phyloP scores from a whole-genome alignment of 2,113 vertebrate genomes.

The Nanorana parkeri region DNA sequence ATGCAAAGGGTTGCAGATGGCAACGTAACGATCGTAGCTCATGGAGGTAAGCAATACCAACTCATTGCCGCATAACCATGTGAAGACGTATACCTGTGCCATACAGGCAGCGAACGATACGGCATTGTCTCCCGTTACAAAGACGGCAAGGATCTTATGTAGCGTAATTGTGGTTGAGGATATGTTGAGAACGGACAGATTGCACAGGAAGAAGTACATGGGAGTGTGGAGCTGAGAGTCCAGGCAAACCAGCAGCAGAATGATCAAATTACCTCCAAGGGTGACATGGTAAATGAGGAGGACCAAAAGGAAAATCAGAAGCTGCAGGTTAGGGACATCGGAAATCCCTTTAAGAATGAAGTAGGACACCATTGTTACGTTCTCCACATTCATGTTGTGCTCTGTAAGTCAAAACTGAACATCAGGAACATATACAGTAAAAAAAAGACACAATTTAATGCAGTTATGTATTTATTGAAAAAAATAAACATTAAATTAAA shows the following conservation, averaged over 20 bases:
- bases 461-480: too few species aligned
- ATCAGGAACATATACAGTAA: too few species aligned
- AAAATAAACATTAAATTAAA: too few species aligned
- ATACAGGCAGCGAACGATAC: conserved; percentile 20
- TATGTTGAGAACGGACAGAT: conserved; percentile 32
- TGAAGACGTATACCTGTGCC: conserved; percentile 17
- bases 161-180: conserved; percentile 7
- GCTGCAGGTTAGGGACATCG: conserved; percentile 9
- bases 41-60: conserved; percentile 54
- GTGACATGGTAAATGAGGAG: conserved; percentile 34
- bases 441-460: too few species aligned
- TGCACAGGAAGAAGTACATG: conserved; percentile 47
- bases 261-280: conserved; percentile 4
- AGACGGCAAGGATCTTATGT: neutral
- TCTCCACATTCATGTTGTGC: neutral
- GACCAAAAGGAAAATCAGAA: conserved; percentile 25
- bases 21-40: conserved; percentile 55
- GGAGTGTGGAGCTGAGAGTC: conserved; percentile 29
- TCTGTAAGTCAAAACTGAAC: too few species aligned
- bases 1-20: conserved; percentile 58
- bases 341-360: conserved; percentile 41
- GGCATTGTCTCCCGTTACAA: neutral
- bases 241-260: conserved; percentile 26
- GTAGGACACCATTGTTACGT: neutral
- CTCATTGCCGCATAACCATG: conserved; percentile 21